Base-by-base conservation (phyloP, 2,797 vertebrate species). In the Peromyscus nudipes region DNA sequence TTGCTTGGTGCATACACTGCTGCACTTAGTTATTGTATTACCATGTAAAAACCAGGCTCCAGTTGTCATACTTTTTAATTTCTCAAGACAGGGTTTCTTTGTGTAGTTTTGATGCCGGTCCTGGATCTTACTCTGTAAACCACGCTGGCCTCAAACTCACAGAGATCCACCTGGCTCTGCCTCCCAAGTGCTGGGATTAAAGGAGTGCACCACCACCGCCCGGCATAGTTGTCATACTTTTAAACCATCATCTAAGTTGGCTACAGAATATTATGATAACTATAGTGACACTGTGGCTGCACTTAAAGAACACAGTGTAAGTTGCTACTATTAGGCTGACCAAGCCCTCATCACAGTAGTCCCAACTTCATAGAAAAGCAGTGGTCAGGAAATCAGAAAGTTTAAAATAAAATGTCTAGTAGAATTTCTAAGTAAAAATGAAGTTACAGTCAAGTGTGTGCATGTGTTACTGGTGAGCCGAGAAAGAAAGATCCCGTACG, bases 391-490 rank as follows among this genome's bases (percentile, higher is more conserved):
- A 85, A 81, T 79, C 52, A 71, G 31, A 65, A 65, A 52, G 23
- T 49, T 87, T 64, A 46, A 76, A 69, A 29, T 57, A 23, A 9
- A 83, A 55, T 95, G 40, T 40, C 43, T 23, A 31, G 6, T 52
- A 85, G 85, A 86, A 76, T 89, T 81, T 92, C 10, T 89, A 31
- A 49, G 43, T 88, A 55, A 84, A 93, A 65, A 43, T 40, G 46
- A 79, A 49, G 31, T 67, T 85, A 60, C 27, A 31, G 11, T 40
- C 40, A 62, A 57, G 27, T 75, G 60, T 88, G 9, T 34, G 17
- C 21, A 25, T 93, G n/a, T 37, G 5, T 94, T n/a, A 37, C 46
- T 79, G 46, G 12, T 92, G 23, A 80, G 13, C 27, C 49, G 34
- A 37, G 55, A n/a, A 83, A 43, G 60, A 27, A 29, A 31, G 43